phyloP scores from a whole-genome alignment of 2,888 invertebrate species.

The Blastobasis adustella region DNA sequence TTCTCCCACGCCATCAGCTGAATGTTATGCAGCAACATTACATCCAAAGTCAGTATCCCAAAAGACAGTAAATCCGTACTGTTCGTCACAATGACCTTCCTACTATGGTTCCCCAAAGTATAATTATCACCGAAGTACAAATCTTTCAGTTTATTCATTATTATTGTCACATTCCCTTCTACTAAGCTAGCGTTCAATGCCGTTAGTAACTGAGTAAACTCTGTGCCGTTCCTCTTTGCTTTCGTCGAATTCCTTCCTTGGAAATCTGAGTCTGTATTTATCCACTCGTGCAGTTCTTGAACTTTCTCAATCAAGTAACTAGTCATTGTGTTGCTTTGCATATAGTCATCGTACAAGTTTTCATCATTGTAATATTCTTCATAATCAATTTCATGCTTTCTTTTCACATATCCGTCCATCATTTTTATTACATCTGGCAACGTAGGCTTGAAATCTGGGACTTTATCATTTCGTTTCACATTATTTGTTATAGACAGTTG shows the following conservation, averaged over 20 bases:
- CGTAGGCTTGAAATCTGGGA: constrained; percentile 56
- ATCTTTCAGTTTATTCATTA: constrained; percentile 67
- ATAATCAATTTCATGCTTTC: constrained; percentile 33
- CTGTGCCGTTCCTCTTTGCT: constrained; percentile 24
- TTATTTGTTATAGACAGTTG: not conserved
- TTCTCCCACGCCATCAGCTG: constrained; percentile 74
- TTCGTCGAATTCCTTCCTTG: constrained; percentile 27
- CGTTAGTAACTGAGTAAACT: constrained; percentile 53
- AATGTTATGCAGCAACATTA: constrained; percentile 73
- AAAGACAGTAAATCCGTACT: constrained; percentile 69
- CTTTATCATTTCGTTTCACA: constrained; percentile 4
- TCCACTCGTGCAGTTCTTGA: constrained; percentile 70
- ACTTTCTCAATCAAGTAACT: constrained; percentile 68
- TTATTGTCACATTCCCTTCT: constrained; percentile 61
- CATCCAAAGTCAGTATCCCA: constrained; percentile 72
- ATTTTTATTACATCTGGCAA: constrained; percentile 44
- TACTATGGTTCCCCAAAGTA: constrained; percentile 33
- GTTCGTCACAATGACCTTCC: constrained; percentile 52
- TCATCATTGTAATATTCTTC: constrained; percentile 64
- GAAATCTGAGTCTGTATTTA: constrained; percentile 53
- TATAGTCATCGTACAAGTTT: constrained; percentile 60
- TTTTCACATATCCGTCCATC: constrained; percentile 37
- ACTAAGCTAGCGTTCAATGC: constrained; percentile 69
- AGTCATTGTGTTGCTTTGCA: constrained; percentile 62
- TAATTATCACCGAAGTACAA: constrained; percentile 64